Conservation (phyloP, 2,797 vertebrate genomes). For the Typhlichthys subterraneus region DNA sequence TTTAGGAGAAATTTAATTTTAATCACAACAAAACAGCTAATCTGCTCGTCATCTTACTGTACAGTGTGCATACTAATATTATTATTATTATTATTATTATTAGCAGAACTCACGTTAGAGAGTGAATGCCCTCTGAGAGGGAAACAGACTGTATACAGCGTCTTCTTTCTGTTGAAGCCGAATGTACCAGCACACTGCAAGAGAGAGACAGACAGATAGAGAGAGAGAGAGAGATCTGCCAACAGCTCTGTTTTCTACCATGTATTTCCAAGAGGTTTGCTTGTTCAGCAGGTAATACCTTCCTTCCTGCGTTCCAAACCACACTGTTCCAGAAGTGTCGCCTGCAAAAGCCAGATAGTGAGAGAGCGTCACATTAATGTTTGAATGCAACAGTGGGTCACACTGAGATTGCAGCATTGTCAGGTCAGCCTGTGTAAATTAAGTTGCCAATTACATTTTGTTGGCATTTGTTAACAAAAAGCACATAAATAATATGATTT, state of each 20-base stretch:
- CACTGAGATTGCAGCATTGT: slow-evolving; percentile 5
- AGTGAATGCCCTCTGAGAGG: slow-evolving; percentile 82
- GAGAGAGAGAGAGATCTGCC: neutral
- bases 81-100: neutral
- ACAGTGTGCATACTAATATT: neutral
- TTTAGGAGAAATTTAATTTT: slow-evolving; percentile 8
- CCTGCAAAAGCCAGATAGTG: slow-evolving; percentile 58
- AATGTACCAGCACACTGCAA: slow-evolving; percentile 79
- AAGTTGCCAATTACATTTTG: neutral
- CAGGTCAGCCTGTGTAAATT: neutral
- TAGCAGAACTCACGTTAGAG: slow-evolving; percentile 76
- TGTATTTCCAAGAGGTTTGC: slow-evolving; percentile 19
- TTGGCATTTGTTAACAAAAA: slow-evolving; percentile 6
- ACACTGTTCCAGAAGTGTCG: slow-evolving; percentile 78
- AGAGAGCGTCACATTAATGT: slow-evolving; percentile 2
- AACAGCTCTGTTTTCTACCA: neutral
- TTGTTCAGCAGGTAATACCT: slow-evolving; percentile 69
- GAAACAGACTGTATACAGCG: slow-evolving; percentile 76
- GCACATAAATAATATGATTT: slow-evolving; percentile 5
- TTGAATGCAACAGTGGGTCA: too few relatives aligned
- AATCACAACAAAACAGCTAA: neutral
- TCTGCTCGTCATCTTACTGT: neutral
- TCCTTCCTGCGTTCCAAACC: slow-evolving; percentile 89
- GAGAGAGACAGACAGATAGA: slow-evolving; percentile 5
- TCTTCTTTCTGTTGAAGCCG: slow-evolving; percentile 68